Conservation (phyloP, 1,140 invertebrate genomes). For the Macrosteles quadrilineatus region DNA sequence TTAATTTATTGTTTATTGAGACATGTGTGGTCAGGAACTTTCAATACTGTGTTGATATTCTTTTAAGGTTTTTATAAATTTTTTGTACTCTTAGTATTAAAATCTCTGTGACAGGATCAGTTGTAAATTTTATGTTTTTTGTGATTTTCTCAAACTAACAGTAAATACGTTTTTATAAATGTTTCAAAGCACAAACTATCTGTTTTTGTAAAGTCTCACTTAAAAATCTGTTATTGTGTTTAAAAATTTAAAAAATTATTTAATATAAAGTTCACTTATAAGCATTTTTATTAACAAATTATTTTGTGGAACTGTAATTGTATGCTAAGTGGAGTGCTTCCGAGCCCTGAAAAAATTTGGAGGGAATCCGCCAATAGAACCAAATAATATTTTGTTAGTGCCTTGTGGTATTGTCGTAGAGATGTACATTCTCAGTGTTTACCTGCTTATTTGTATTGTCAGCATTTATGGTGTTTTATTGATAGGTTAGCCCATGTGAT, state of each 20-base stretch:
- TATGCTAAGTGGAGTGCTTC: neutral
- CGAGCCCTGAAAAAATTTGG: neutral
- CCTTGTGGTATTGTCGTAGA: slow-evolving; percentile 8
- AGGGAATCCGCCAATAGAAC: slow-evolving; percentile 10
- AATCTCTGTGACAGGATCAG: too few species aligned
- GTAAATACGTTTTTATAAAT: neutral
- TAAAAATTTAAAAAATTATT: too few species aligned
- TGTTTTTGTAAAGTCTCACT: too few species aligned
- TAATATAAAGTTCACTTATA: too few species aligned
- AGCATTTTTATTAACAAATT: too few species aligned
- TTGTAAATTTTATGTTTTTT: neutral
- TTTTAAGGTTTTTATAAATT: slow-evolving; percentile 8
- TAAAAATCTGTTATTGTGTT: too few species aligned
- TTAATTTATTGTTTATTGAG: slow-evolving; percentile 2
- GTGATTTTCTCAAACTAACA: neutral
- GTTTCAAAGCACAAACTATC: too few species aligned
- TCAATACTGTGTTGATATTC: neutral
- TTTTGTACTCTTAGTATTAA: slow-evolving; percentile 9
- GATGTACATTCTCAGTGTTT: slow-evolving; percentile 2
- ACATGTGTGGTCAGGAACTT: too few species aligned
- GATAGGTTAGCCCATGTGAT: slow-evolving; percentile 12
- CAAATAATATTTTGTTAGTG: slow-evolving; percentile 14
- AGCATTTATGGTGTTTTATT: slow-evolving; percentile 21
- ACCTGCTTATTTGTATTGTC: slow-evolving; percentile 26
- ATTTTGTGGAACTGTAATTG: neutral